Evolutionary conservation across 2,797 vertebrate genomes (phyloP).

Genomic region (Furcifer pardalis): DNA sequence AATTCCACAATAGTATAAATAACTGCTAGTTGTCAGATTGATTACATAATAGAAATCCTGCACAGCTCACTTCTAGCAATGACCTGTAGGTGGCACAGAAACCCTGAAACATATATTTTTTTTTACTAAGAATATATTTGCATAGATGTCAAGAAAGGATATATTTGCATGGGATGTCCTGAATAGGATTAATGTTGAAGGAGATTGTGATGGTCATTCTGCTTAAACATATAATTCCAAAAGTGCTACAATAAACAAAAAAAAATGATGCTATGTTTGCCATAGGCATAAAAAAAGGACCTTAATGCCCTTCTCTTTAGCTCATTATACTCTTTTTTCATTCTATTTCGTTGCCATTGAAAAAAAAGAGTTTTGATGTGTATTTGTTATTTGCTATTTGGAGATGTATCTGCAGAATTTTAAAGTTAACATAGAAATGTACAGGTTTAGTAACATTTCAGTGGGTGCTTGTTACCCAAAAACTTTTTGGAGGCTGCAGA

Average conservation of each 20-base stretch:
- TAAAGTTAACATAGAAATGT: not conserved
- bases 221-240: not conserved
- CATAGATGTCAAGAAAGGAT: not conserved
- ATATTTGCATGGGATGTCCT: constrained; percentile 22
- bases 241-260: not conserved
- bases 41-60: not conserved
- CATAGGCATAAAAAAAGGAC: not conserved
- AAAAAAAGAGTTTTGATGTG: not conserved
- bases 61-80: constrained; percentile 9
- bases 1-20: not conserved
- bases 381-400: not conserved
- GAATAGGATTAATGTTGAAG: constrained; percentile 11
- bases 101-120: not conserved
- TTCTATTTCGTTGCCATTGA: not conserved
- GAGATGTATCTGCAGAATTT: not conserved
- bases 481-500: not conserved
- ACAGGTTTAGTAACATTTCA: not conserved
- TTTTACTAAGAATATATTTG: not conserved
- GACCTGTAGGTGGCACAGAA: constrained; percentile 60
- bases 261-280: not conserved
- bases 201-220: not conserved
- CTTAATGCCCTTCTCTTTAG: not conserved
- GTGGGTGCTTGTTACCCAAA: not conserved
- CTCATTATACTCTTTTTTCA: not conserved
- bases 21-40: not conserved